phyloP scores from a whole-genome alignment of 2,113 vertebrate genomes.

The Dromaius novaehollandiae region DNA sequence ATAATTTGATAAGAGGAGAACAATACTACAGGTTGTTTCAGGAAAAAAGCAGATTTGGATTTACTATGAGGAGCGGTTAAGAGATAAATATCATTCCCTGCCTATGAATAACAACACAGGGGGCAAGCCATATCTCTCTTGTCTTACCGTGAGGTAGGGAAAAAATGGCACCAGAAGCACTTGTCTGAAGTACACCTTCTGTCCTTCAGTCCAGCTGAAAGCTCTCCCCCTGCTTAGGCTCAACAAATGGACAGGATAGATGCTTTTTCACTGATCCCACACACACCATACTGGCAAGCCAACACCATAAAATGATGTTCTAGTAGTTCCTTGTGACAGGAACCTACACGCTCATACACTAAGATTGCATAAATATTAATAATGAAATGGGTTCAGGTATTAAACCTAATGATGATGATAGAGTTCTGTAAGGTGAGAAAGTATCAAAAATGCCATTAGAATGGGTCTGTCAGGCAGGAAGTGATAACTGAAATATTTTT shows the following conservation, averaged over 20 bases:
- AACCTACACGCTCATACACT: neutral
- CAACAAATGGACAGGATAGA: neutral
- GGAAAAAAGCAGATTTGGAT: neutral
- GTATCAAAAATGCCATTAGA: neutral
- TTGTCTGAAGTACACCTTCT: neutral
- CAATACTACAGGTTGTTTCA: neutral
- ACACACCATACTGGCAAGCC: accelerated
- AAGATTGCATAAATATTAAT: neutral
- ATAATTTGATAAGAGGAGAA: neutral
- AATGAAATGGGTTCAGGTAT: neutral
- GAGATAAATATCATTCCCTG: neutral
- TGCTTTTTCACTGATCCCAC: neutral
- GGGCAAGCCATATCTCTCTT: neutral
- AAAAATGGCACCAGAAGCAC: neutral
- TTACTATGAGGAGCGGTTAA: neutral
- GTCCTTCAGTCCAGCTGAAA: neutral
- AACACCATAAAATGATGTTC: accelerated
- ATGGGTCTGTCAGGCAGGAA: neutral
- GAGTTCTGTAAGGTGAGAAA: neutral
- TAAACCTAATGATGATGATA: neutral
- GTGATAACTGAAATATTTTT: neutral
- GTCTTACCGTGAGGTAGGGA: neutral
- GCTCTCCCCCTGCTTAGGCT: neutral
- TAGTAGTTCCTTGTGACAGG: neutral
- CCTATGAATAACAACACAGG: neutral